A percentile compares a stretch with the other conserved stretches of the same genome.
phyloP scores from a whole-genome alignment of 2,797 vertebrate species.

The Crocidura indochinensis region DNA sequence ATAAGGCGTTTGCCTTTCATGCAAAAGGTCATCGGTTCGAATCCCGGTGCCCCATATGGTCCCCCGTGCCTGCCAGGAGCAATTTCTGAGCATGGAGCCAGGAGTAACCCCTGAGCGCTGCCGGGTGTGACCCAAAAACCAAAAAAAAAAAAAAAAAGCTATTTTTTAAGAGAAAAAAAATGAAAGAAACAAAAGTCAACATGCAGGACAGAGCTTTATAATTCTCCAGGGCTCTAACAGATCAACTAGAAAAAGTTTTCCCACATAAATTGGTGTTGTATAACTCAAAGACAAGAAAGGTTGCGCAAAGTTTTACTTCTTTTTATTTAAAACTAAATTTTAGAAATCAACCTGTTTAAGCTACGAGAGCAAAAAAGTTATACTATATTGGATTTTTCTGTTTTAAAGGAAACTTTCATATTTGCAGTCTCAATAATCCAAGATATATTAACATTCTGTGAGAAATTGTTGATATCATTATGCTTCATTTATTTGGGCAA shows the following conservation, averaged over 20 bases:
- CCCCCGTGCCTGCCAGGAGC: no score
- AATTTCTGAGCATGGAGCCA: no score
- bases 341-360: slow-evolving; percentile 66
- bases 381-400: not conserved
- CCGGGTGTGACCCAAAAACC: no score
- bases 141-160: no score
- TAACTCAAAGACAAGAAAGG: slow-evolving; percentile 76
- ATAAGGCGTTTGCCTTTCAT: no score
- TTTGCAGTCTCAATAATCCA: slow-evolving; percentile 38
- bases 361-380: slow-evolving; percentile 65
- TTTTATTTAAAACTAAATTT: slow-evolving; percentile 62
- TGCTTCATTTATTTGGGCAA: no score
- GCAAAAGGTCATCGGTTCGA: no score
- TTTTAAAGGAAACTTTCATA: slow-evolving; percentile 7
- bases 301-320: slow-evolving; percentile 66
- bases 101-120: no score
- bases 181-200: slow-evolving; percentile 66
- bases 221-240: slow-evolving; percentile 62
- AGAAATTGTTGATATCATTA: not conserved
- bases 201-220: slow-evolving; percentile 72
- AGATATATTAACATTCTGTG: slow-evolving; percentile 9
- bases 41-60: no score
- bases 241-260: slow-evolving; percentile 61
- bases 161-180: slow-evolving; percentile 61
- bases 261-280: slow-evolving; percentile 68